Base-by-base conservation (phyloP, 2,113 vertebrate species). In the Odocoileus hemionus region DNA sequence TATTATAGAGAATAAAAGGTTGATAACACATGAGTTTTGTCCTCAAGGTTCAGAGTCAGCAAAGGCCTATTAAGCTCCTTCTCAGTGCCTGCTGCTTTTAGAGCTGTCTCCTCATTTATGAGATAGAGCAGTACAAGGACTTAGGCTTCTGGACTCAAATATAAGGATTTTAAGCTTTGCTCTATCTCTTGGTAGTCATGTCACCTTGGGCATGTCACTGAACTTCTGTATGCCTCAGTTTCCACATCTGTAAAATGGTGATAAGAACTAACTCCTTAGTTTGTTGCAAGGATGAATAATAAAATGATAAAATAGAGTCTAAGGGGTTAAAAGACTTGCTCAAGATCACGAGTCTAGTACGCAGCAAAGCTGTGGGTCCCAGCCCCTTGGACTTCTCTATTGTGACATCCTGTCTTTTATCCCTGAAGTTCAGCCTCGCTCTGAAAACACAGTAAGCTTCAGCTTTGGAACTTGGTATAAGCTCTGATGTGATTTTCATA, bases 401-500 rank as follows among this genome's bases (percentile, higher is more conserved):
- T 19, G 19, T 16, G 50, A 89, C 70, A 64, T n/a, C 26, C 50
- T 70, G 16, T 47, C 60, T 90, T 70, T 89, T 55, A 70, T 9
- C 79, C 33, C 45, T 50, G 14, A 82, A 30, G 13, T 91, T 86
- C 83, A 86, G 39, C 88, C 50, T 83, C 26, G 45, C 70, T 15
- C 17, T 67, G 86, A 64, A 88, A 91, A 96, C 19, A 91, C 39
- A 96, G 70, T 45, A 55, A 67, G 88, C 52, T 79, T 76, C 91
- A 67, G 79, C 64, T 58, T 76, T 16, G 94, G 50, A 64, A 96
- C 70, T 86, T 76, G 94, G 43, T 60, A 21, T 55, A 93, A 96
- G 78, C 78, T 74, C 84, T 85, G 61, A 19, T 4, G 70, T 2
- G 9, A 90, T 96, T 95, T 97, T 96, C 92, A 96, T 92, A 97